Base-by-base conservation (phyloP, 2,888 invertebrate species). In the Drosophila yooni region DNA sequence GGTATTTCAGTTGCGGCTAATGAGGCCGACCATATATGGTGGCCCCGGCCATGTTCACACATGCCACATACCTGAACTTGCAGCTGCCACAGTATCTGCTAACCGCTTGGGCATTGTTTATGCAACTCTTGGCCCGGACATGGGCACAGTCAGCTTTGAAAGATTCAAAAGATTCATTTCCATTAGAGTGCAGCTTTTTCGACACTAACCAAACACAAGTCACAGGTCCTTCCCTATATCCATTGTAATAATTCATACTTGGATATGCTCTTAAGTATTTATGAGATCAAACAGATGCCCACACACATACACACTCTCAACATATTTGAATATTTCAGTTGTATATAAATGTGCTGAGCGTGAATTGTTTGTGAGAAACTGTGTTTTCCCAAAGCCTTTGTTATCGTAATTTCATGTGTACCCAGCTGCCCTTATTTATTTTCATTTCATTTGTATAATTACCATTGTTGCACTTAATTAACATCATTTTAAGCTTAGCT, bases 251-350 rank as follows among this genome's bases (percentile, higher is more conserved):
- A 83, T 87, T 87, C 81, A 88, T 80, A 69, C 68, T 71, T 61
- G 50, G 67, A 52, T 48, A 58, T 59, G 51, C 56, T 63, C 50
- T 83, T 65, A 83, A 89, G 53, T 87, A 83, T 83, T 89, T 70
- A 83, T 78, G 75, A 73, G 52, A 76, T 59, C 29, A 29, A 52
- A 10, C 50, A 43, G 33, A 46, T 10, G 29, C 40, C 46, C 21
- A 53, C 48, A 60, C 40, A 70, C 58, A 50, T 46, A 77, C 56
- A 21, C 8, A 15, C 58, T 54, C 34, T 43, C n/a, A 67, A 73
- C 54, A 75, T 88, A 85, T 88, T 85, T 88, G 90, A 85, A 85
- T 89, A 89, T 89, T 85, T 88, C 72, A 89, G 73, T 79, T 73
- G 61, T 58, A 72, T 65, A 53, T 64, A 59, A 57, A 64, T 76